Percentiles rank a stretch among this genome's conserved stretches.
phyloP scores from a whole-genome alignment of 2,113 vertebrate genomes.

The Toxostoma redivivum region DNA sequence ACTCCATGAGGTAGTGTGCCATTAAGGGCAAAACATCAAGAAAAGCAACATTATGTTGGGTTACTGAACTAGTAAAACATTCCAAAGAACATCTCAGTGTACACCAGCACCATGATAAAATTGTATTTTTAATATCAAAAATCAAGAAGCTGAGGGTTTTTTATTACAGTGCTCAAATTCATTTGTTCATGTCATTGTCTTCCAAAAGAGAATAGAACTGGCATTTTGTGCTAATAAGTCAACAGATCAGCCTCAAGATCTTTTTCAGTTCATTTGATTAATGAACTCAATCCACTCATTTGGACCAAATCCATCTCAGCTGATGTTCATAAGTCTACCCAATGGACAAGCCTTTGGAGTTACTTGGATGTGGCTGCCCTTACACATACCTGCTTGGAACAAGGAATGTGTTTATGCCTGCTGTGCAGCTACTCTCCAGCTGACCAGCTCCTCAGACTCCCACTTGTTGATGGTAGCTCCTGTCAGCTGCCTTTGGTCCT shows the following conservation, averaged over 20 bases:
- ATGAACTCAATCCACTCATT: not conserved
- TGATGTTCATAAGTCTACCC: not conserved
- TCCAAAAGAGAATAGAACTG: not conserved
- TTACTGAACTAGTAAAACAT: not conserved
- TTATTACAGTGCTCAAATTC: not conserved
- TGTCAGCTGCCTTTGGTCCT: not conserved
- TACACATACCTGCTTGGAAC: not conserved
- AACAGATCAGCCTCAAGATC: not conserved
- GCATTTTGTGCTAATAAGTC: not conserved
- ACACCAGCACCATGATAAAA: not conserved
- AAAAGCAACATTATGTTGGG: not conserved
- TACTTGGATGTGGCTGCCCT: not conserved
- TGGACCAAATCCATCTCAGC: not conserved
- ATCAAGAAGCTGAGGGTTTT: not conserved
- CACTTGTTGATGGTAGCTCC: not conserved
- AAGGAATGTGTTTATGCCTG: not conserved
- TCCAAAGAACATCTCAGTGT: not conserved
- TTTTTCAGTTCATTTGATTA: not conserved
- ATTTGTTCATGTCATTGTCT: not conserved
- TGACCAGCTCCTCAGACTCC: not conserved
- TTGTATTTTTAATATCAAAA: not conserved
- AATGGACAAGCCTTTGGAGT: not conserved
- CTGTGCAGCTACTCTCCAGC: not conserved
- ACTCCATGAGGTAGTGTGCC: not conserved
- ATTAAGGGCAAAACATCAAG: not conserved